These are phyloP conservation scores for Cybosia mesomella DNA, from an alignment of 2,888 invertebrate genomes.

Conservation along the genomic window DNA sequence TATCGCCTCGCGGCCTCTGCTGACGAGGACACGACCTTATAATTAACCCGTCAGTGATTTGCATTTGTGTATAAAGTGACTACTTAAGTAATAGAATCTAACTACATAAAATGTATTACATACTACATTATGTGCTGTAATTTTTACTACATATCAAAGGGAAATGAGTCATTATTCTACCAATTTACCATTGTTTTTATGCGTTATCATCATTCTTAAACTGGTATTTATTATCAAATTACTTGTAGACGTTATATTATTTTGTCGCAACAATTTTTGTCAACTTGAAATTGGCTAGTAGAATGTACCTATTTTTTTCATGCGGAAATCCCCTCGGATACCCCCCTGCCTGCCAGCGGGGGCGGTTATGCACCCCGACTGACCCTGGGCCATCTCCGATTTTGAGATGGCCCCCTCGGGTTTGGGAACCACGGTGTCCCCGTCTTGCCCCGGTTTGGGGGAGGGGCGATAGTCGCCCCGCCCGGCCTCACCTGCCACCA, in stretches of 20 bases:
- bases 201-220: slow-evolving; percentile 12
- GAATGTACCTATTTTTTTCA: too few relatives aligned
- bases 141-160: neutral
- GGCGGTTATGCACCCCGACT: too few relatives aligned
- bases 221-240: slow-evolving; percentile 9
- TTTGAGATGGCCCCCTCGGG: too few relatives aligned
- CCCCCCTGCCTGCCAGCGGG: too few relatives aligned
- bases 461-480: too few relatives aligned
- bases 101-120: neutral
- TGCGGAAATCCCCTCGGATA: too few relatives aligned
- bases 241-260: neutral
- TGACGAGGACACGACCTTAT: neutral
- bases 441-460: too few relatives aligned
- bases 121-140: neutral
- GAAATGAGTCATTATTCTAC: slow-evolving; percentile 8
- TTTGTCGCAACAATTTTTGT: neutral
- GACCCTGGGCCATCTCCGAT: too few relatives aligned
- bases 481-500: too few relatives aligned
- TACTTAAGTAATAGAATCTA: neutral
- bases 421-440: too few relatives aligned
- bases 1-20: neutral
- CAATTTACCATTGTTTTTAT: slow-evolving; percentile 17
- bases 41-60: neutral
- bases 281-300: neutral
- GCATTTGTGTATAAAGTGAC: neutral